These are phyloP conservation scores for Phocoena sinus DNA, from an alignment of 2,113 vertebrate genomes.

Conservation along the genomic window DNA sequence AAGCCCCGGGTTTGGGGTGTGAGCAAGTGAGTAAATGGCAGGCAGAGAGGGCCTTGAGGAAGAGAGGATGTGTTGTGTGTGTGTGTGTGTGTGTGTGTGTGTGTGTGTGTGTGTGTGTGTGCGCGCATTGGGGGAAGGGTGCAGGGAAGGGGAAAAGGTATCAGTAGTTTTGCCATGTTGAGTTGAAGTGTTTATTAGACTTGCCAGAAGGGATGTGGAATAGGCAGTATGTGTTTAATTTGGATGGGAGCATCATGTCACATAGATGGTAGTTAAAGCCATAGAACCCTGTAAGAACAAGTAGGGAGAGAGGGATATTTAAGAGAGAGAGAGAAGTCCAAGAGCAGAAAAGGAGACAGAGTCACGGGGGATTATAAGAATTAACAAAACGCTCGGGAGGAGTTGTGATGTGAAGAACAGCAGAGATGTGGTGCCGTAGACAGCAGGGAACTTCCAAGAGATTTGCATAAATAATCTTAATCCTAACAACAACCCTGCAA, in stretches of 20 bases:
- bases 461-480: neutral
- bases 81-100: neutral
- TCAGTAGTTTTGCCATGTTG: neutral
- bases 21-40: neutral
- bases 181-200: neutral
- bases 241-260: neutral
- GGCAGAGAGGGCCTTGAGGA: neutral
- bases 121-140: fast-evolving
- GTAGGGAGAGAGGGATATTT: neutral
- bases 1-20: neutral
- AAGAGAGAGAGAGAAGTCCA: neutral
- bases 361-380: neutral
- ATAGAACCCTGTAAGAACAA: neutral
- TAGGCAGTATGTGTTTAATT: neutral
- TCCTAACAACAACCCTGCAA: neutral
- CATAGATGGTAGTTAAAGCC: neutral
- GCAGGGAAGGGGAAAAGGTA: neutral
- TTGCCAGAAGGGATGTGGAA: neutral
- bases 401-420: neutral
- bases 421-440: neutral
- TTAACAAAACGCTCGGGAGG: neutral
- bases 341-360: neutral
- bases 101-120: too few species aligned
- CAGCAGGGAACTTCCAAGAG: neutral
- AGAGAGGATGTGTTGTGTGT: neutral